These are phyloP conservation scores for Chrysolina oricalcia DNA, from an alignment of 2,888 invertebrate species.

Conservation along the genomic window DNA sequence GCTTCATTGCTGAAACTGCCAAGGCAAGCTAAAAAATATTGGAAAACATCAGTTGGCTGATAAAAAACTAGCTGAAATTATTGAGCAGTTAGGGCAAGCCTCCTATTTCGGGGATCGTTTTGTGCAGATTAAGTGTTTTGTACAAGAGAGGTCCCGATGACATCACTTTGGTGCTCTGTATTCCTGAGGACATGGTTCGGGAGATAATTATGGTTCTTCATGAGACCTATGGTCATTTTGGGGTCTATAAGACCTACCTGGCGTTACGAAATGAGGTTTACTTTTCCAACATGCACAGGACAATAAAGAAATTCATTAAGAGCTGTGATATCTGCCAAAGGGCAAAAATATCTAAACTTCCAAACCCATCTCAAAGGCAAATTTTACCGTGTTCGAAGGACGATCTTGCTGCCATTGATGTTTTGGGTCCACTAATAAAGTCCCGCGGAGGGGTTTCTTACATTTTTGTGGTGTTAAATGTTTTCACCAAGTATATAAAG, in stretches of 20 bases:
- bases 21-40: too few species aligned
- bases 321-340: slow-evolving; percentile 43
- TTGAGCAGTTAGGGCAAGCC: not conserved
- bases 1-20: not conserved
- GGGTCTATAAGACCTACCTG: not conserved
- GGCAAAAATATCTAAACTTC: slow-evolving; percentile 22
- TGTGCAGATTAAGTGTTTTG: not conserved
- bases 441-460: too few species aligned
- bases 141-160: slow-evolving; percentile 10
- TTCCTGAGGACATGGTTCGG: not conserved
- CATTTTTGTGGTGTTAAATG: too few species aligned
- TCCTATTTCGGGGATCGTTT: not conserved
- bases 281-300: not conserved
- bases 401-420: slow-evolving; percentile 37
- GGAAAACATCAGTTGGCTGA: too few species aligned
- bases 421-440: not conserved
- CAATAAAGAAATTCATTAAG: slow-evolving; percentile 3
- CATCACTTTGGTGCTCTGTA: not conserved
- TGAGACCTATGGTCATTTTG: not conserved
- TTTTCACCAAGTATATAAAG: too few species aligned
- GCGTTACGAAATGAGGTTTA: not conserved
- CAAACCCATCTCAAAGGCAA: not conserved
- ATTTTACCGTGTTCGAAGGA: slow-evolving; percentile 25
- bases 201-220: not conserved
- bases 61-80: not conserved